phyloP scores from a whole-genome alignment of 2,797 vertebrate genomes.

The Uromys caudimaculatus region DNA sequence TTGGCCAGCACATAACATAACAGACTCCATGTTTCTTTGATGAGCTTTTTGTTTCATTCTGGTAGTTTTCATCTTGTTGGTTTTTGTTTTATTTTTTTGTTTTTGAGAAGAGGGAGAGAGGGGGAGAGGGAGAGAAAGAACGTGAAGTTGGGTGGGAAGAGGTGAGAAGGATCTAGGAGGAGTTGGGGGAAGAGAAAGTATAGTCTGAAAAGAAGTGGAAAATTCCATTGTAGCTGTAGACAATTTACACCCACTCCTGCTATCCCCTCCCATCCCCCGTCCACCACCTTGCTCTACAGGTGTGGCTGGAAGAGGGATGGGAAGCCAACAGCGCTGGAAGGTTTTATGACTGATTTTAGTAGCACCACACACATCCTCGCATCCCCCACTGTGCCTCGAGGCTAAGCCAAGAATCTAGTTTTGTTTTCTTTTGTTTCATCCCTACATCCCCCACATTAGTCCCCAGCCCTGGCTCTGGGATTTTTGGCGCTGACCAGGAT shows the following conservation, averaged over 20 bases:
- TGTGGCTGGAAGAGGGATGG: not conserved
- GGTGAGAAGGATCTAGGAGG: not conserved
- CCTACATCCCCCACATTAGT: not conserved
- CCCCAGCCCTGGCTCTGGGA: not conserved
- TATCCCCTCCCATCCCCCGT: not conserved
- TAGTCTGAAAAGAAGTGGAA: not conserved
- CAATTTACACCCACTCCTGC: not conserved
- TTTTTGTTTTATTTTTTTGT: not conserved
- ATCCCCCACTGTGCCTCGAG: accelerated
- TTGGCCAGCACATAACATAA: not conserved
- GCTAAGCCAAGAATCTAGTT: not conserved
- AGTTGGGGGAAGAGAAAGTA: not conserved
- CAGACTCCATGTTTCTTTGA: not conserved
- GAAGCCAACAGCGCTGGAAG: not conserved
- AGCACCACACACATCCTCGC: not conserved
- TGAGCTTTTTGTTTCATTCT: not conserved
- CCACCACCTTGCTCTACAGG: not conserved
- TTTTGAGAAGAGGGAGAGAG: not conserved
- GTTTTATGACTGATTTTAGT: not conserved
- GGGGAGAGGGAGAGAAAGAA: no score
- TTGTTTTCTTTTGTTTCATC: not conserved
- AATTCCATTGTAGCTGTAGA: not conserved
- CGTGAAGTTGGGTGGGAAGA: not conserved
- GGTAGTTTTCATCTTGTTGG: not conserved
- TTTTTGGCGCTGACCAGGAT: not conserved